These are phyloP conservation scores for Aphis craccivora DNA, from an alignment of 1,140 invertebrate species.

Conservation along the genomic window DNA sequence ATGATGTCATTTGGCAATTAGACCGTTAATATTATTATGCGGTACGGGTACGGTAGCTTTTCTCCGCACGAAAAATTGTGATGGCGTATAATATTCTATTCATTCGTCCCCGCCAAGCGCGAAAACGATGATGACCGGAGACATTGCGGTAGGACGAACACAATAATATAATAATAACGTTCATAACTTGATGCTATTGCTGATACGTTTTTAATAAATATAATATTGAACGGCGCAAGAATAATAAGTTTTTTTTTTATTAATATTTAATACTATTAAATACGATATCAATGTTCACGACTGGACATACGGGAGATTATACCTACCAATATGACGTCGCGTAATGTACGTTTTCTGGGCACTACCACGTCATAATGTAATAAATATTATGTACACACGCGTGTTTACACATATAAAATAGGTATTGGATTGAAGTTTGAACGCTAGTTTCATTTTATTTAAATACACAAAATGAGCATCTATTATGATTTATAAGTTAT, in stretches of 20 bases:
- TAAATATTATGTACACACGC: background rate
- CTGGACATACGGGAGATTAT: background rate
- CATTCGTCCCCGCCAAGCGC: background rate
- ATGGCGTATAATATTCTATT: background rate
- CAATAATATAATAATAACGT: background rate
- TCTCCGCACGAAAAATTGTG: background rate
- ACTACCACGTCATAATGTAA: background rate
- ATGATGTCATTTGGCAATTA: constrained; percentile 30
- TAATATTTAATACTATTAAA: background rate
- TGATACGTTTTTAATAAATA: constrained; percentile 14
- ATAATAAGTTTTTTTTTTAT: constrained; percentile 7
- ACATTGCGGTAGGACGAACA: constrained; percentile 30
- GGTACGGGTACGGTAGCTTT: background rate
- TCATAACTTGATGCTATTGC: background rate
- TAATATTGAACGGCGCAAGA: background rate
- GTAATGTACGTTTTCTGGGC: background rate
- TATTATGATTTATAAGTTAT: background rate
- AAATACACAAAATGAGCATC: background rate
- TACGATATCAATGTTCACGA: background rate
- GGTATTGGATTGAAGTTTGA: background rate
- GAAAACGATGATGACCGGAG: background rate
- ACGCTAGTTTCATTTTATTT: background rate
- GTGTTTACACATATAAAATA: background rate
- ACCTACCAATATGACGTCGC: background rate
- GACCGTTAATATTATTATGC: constrained; percentile 10